Base-by-base conservation (phyloP, 2,113 vertebrate genomes). In the Ia io region DNA sequence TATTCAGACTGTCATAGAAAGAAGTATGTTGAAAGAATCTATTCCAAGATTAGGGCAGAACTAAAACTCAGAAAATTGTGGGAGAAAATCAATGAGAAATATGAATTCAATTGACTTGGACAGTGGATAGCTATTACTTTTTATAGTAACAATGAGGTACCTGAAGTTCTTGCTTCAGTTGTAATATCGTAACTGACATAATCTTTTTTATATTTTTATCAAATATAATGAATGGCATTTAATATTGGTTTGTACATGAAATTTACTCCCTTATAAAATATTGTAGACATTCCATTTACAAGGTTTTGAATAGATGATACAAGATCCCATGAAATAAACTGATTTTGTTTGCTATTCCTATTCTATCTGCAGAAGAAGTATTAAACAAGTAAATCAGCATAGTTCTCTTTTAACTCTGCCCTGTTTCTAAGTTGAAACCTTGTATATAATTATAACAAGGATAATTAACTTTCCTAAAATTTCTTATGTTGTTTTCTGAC, bases 221-320 rank as follows among this genome's bases (percentile, higher is more conserved):
- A 92, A 76, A 85, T 79, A n/a, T 69, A 84, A 78, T 74, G 23
- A 63, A 40, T 89, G 74, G 18, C 44, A 94, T 84, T 89, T 76
- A 91, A 32, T 53, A 77, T 77, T 73, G 3, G 7, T 40, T 90
- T 30, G 17, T 74, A 56, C 61, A 37, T 78, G 82, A 95, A 53
- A 86, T 89, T 35, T 84, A 84, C 14, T 35, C 30, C 67, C 32
- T 90, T 78, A 32, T 14, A 86, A 84, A 74, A 49, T 78, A 44
- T 87, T 12, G 6, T 35, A 88, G 73, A 53, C 5, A 30, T 91
- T 93, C 42, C 47, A 77, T 13, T 80, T 40, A 69, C 16, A 74
- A 91, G 16, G 20, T 37, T 88, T 83, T 83, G 9, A 17, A 32
- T 70, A 78, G 16, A 35, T 63, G 13, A 47, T 78, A 44, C 35